Evolutionary conservation across 2,888 invertebrate genomes (phyloP).

Genomic region (Bombyx huttoni): DNA sequence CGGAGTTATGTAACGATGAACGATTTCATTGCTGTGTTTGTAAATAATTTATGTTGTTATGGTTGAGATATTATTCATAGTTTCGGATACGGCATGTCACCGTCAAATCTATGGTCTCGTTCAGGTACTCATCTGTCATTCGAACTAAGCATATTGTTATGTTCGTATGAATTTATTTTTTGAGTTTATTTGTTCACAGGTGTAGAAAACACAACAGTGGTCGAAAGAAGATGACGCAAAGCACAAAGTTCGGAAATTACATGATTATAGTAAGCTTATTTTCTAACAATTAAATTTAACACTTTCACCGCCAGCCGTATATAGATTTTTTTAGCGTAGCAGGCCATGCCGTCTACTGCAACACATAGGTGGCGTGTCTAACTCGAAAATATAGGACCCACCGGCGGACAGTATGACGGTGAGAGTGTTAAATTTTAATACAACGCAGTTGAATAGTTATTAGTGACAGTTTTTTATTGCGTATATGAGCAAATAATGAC

Average conservation of each 20-base stretch:
- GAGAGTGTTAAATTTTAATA: no score
- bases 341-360: no score
- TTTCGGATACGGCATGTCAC: no score
- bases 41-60: not conserved
- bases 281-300: not conserved
- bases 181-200: slow-evolving; percentile 10
- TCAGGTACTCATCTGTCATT: not conserved
- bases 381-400: no score
- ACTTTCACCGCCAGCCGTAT: no score
- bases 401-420: no score
- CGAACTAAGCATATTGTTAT: no score
- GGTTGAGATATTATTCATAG: not conserved
- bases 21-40: not conserved
- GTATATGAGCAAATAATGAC: no score
- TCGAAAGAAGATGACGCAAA: slow-evolving; percentile 6
- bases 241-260: slow-evolving; percentile 9
- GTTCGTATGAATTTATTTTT: not conserved
- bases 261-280: slow-evolving; percentile 19
- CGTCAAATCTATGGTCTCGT: not conserved
- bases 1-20: not conserved
- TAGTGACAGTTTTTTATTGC: no score
- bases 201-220: slow-evolving; percentile 8
- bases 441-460: no score
- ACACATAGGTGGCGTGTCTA: no score
- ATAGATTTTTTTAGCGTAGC: no score